phyloP scores from a whole-genome alignment of 1,140 invertebrate genomes.

The Heterodera carotae region DNA sequence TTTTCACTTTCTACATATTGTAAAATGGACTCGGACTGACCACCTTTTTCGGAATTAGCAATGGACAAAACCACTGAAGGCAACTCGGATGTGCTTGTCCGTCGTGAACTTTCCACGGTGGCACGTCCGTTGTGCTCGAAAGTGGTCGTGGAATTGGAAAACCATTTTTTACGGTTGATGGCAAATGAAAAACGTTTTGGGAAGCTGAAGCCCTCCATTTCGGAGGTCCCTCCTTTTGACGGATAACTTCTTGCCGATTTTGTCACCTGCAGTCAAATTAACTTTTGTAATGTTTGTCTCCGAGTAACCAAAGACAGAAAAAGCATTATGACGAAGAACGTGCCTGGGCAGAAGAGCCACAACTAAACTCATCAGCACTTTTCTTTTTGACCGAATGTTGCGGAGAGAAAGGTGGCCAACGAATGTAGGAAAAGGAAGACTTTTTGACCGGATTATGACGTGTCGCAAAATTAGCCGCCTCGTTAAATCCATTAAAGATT shows the following conservation, averaged over 20 bases:
- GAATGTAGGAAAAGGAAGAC: conserved; percentile 19
- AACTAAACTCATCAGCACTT: not conserved
- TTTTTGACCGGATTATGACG: conserved; percentile 25
- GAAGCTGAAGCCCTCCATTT: not conserved
- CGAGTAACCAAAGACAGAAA: not conserved
- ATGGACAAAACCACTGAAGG: not conserved
- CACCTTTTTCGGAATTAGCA: conserved; percentile 15
- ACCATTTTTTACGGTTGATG: conserved; percentile 30
- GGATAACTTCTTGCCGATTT: conserved; percentile 1
- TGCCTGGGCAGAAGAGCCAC: conserved; percentile 6
- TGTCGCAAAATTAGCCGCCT: conserved; percentile 12
- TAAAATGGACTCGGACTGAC: no score
- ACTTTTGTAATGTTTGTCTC: not conserved
- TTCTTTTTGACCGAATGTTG: conserved; percentile 15
- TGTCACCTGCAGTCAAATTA: not conserved
- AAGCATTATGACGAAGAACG: not conserved
- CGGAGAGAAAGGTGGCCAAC: conserved; percentile 26
- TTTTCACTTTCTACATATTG: no score
- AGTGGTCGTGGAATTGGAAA: conserved; percentile 8
- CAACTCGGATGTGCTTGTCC: conserved; percentile 19
- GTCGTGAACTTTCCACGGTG: not conserved
- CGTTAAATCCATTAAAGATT: conserved; percentile 30
- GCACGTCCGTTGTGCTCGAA: conserved; percentile 1
- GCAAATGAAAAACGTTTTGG: conserved; percentile 26
- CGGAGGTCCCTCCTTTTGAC: not conserved